Conservation (phyloP, 2,797 vertebrate species). For the Tenualosa thibaudeaui region DNA sequence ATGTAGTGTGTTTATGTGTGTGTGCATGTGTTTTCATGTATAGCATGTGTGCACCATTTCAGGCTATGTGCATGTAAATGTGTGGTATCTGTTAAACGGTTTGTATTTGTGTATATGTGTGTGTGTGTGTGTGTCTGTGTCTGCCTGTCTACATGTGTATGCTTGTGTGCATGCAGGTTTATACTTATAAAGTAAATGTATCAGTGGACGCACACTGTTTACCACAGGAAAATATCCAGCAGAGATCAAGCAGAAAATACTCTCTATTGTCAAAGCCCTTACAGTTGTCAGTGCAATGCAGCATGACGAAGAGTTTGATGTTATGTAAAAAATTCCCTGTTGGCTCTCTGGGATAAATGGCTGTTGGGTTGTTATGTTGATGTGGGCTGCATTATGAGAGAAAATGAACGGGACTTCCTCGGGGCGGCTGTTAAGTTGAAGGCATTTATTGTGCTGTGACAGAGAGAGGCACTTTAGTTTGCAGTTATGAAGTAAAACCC, state of each 20-base stretch:
- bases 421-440: not conserved
- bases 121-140: too few species aligned
- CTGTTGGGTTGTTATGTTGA: not conserved
- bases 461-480: not conserved
- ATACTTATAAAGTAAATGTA: not conserved
- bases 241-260: not conserved
- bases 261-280: not conserved
- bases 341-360: not conserved
- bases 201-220: not conserved
- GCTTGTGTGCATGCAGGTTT: too few species aligned
- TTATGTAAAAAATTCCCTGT: not conserved
- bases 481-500: not conserved
- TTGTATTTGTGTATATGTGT: too few species aligned
- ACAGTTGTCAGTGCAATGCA: not conserved
- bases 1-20: not conserved
- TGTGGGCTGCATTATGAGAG: not conserved
- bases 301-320: not conserved
- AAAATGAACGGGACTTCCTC: not conserved
- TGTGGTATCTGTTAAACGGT: not conserved
- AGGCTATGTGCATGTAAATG: not conserved
- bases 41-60: not conserved
- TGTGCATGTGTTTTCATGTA: too few species aligned
- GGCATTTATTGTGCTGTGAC: constrained; percentile 1
- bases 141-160: too few species aligned
- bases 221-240: not conserved